Percentiles rank a stretch among this genome's conserved stretches.
These are phyloP conservation scores for Umimayanthus kanabou DNA, from an alignment of 92 coral and sea anemone species.

Conservation along the genomic window DNA sequence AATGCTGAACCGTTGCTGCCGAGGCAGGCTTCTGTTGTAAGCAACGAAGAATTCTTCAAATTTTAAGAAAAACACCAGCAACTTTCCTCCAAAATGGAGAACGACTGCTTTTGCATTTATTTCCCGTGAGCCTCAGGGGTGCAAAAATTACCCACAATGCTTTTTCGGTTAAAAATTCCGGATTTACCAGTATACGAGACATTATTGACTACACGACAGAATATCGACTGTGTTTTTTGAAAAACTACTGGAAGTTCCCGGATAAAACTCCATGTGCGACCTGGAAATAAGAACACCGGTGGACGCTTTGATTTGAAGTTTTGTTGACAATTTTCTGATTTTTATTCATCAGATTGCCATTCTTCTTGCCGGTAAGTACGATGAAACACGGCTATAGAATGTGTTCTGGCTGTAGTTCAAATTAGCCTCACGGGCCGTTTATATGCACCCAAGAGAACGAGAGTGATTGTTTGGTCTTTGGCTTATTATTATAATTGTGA, in stretches of 20 bases:
- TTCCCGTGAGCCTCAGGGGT: constrained; percentile 17
- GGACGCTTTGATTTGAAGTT: neutral
- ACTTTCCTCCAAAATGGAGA: constrained; percentile 27
- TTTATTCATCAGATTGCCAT: neutral
- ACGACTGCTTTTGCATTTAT: neutral
- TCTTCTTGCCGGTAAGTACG: constrained; percentile 24
- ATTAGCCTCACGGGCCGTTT: neutral
- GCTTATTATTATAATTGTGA: too few relatives aligned
- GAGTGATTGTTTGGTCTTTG: too few relatives aligned
- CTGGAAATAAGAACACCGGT: neutral
- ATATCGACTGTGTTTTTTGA: neutral
- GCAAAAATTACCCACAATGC: constrained; percentile 24
- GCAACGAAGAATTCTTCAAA: constrained; percentile 27
- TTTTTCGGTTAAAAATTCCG: neutral
- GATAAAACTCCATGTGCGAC: constrained; percentile 27
- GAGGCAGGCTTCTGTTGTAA: constrained; percentile 69
- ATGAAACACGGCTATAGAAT: neutral
- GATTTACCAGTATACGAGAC: constrained; percentile 2
- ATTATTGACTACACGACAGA: neutral
- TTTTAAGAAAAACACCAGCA: neutral
- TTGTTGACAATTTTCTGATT: constrained; percentile 13
- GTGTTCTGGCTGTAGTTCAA: neutral
- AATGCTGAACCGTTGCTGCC: constrained; percentile 90
- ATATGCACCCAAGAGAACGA: too few relatives aligned
- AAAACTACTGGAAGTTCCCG: constrained; percentile 1